Evolutionary conservation across 2,797 vertebrate species (phyloP), one percentile per base, ranked within the genome.

Genomic region (Pelochelys cantorii): DNA sequence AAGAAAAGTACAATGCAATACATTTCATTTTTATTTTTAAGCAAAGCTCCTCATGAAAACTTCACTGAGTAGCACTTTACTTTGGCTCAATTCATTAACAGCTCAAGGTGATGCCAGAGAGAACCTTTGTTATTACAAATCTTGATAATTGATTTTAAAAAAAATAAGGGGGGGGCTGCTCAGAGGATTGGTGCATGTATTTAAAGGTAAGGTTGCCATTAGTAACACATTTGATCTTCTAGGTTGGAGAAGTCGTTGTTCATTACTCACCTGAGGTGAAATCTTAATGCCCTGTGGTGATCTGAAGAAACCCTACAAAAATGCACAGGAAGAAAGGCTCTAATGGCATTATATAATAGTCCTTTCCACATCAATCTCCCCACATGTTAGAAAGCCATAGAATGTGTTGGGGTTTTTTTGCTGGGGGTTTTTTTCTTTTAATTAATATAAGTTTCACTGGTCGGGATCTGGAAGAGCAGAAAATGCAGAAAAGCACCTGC

Each of bases 71-170:
- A 91, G 52, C 20, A 42, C 34, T 74, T 94, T 82, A 80, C 71
- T 79, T 87, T 56, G 55, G 34, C 37, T 86, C 91, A 91, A 27
- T 90, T 97, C 96, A 94, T 97, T 97, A 95, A 95, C 94, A 90
- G 78, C 90, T 94, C 95, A 90, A 93, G 87, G 87, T 94, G 94
- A 96, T 91, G 79, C 94, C 86, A 74, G 56, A 55, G 89, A 68
- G 27, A 92, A 48, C 90, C 53, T 80, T 83, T 87, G 93, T 92
- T 84, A 83, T 53, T 96, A 95, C 84, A 88, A 94, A 87, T 54
- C 20, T 31, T 25, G 81, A 15, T 94, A 95, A 95, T 90, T 95
- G 90, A 96, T 96, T 96, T n/a, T 48, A 86, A 87, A 78, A 5
- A 5, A 87, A 94, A 81, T 34, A 90, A 84, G 4, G 13, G 37